A percentile compares a stretch with the other conserved stretches of the same genome.
phyloP scores from a whole-genome alignment of 2,797 vertebrate species.

The Oreochromis grahami region DNA sequence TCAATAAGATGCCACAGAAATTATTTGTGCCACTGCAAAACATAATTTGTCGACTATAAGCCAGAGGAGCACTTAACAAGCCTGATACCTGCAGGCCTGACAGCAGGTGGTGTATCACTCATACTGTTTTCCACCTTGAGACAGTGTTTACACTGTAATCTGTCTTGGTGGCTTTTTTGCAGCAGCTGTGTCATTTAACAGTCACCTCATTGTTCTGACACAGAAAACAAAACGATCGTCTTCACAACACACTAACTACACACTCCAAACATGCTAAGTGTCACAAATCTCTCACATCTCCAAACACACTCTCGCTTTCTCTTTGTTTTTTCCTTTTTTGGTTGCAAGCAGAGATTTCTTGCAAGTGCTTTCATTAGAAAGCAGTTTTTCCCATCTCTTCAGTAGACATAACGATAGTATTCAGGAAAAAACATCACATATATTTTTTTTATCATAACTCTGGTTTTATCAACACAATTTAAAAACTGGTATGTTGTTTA shows the following conservation, averaged over 20 bases:
- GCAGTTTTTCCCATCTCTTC: neutral
- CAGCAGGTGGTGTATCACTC: neutral
- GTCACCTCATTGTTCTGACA: neutral
- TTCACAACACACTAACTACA: neutral
- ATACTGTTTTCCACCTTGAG: neutral
- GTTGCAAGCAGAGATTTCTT: too few species aligned
- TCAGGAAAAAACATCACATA: neutral
- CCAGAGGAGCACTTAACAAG: neutral
- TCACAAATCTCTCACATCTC: neutral
- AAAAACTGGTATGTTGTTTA: neutral
- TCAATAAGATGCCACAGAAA: neutral
- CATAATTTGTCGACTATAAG: neutral
- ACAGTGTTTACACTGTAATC: neutral
- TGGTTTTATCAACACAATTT: neutral
- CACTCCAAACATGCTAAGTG: neutral
- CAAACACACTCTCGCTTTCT: neutral
- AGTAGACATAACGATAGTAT: neutral
- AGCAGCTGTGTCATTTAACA: neutral
- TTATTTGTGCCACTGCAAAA: neutral
- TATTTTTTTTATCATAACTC: neutral
- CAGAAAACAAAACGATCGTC: neutral
- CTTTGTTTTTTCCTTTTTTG: neutral
- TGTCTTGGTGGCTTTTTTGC: neutral
- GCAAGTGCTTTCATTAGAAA: fast-evolving
- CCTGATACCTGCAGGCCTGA: neutral